Evolutionary conservation across 2,888 invertebrate species (phyloP).

Genomic region (Psococerastis gibbosa): DNA sequence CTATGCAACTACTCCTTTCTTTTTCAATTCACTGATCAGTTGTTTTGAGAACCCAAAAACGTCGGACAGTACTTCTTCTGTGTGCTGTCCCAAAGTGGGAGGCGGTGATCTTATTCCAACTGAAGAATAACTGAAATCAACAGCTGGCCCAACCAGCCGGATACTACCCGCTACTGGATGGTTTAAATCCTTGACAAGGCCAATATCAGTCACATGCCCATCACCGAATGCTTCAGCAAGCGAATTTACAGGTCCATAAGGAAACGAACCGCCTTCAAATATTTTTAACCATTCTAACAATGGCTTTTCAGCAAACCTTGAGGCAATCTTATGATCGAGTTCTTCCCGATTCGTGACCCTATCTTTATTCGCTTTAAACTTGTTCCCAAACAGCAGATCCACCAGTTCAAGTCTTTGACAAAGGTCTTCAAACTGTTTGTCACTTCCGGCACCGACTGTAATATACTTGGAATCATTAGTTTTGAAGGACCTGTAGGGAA

Average conservation of each 20-base stretch:
- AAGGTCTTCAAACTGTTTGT: slow-evolving; percentile 56
- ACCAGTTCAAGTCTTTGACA: slow-evolving; percentile 41
- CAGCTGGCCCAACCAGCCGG: slow-evolving; percentile 72
- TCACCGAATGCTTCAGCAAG: slow-evolving; percentile 68
- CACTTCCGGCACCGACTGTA: slow-evolving; percentile 74
- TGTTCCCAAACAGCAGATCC: slow-evolving; percentile 38
- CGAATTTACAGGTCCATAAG: slow-evolving; percentile 78
- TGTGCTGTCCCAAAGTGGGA: slow-evolving; percentile 76
- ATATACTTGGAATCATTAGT: slow-evolving; percentile 59
- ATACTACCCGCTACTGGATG: slow-evolving; percentile 52
- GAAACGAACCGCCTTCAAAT: slow-evolving; percentile 58
- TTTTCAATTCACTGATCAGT: slow-evolving; percentile 33
- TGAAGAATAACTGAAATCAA: slow-evolving; percentile 51
- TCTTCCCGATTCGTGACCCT: slow-evolving; percentile 58
- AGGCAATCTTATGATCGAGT: slow-evolving; percentile 40
- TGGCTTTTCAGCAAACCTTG: slow-evolving; percentile 39
- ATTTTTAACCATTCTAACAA: slow-evolving; percentile 53
- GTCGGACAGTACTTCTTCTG: slow-evolving; percentile 48
- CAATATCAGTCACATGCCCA: slow-evolving; percentile 57
- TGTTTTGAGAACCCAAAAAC: slow-evolving; percentile 41
- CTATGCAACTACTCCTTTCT: slow-evolving; percentile 29
- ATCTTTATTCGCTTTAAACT: slow-evolving; percentile 49
- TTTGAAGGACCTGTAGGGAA: slow-evolving; percentile 81
- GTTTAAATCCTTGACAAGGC: slow-evolving; percentile 47
- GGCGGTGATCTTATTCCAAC: slow-evolving; percentile 56